These are phyloP conservation scores for Mesocentrotus franciscanus DNA, from an alignment of 53 echinoderm and acorn worm species.

Conservation along the genomic window DNA sequence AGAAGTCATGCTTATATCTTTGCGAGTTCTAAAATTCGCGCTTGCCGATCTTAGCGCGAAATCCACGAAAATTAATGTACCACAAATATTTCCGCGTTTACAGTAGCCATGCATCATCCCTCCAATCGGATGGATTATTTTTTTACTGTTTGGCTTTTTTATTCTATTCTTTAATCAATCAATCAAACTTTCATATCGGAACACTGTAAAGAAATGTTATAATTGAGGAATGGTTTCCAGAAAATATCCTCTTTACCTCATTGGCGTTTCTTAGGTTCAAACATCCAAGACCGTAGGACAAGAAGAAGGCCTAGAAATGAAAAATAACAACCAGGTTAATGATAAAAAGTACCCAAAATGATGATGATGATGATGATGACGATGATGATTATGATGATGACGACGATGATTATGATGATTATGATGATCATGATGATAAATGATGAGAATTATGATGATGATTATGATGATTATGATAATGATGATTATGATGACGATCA, in stretches of 20 bases:
- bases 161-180: too few species aligned
- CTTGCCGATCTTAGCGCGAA: too few species aligned
- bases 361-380: constrained; percentile 34
- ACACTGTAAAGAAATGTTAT: too few species aligned
- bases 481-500: constrained; percentile 43
- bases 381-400: constrained; percentile 28
- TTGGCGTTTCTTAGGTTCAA: constrained; percentile 71
- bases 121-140: too few species aligned
- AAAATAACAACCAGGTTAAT: background rate
- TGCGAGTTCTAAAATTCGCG: too few species aligned
- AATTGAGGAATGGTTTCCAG: background rate
- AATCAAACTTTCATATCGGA: too few species aligned
- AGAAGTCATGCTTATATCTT: background rate
- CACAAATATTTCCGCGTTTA: too few species aligned
- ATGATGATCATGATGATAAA: constrained; percentile 43
- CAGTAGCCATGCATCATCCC: too few species aligned
- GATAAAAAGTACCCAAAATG: background rate
- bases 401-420: background rate
- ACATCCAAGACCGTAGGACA: constrained; percentile 95
- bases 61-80: too few species aligned
- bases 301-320: constrained; percentile 86
- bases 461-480: constrained; percentile 45
- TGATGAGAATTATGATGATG: constrained; percentile 33
- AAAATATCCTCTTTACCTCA: constrained; percentile 51
- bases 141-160: too few species aligned